Conservation (phyloP, 2,888 invertebrate genomes). For the Drosophila silvestris region DNA sequence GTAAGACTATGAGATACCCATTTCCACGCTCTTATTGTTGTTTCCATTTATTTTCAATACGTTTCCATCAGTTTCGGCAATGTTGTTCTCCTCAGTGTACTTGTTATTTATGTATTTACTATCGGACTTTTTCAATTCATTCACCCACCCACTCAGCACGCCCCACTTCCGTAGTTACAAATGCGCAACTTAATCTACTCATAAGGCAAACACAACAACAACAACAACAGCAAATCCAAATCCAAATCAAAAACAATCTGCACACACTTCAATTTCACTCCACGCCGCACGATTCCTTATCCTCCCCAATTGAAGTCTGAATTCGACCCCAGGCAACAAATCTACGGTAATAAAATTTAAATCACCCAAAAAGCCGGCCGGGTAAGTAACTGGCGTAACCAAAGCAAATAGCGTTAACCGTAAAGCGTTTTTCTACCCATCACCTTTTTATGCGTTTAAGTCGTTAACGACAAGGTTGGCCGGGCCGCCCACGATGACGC, state of each 20-base stretch:
- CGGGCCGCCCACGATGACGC: conserved; percentile 53
- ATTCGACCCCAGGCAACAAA: conserved; percentile 58
- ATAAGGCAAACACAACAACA: conserved; percentile 3
- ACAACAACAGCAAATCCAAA: background rate
- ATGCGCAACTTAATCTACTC: conserved; percentile 73
- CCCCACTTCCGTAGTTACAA: conserved; percentile 29
- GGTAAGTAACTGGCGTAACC: conserved; percentile 48
- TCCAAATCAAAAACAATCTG: conserved; percentile 65
- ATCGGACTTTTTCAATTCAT: conserved; percentile 30
- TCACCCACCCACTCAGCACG: conserved; percentile 7
- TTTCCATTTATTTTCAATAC: background rate
- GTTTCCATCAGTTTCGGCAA: background rate
- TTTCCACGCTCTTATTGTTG: background rate
- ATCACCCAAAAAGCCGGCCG: conserved; percentile 69
- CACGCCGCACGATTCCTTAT: conserved; percentile 19
- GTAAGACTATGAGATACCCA: background rate
- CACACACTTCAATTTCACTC: conserved; percentile 71
- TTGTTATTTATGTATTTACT: conserved; percentile 31
- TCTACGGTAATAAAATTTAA: conserved; percentile 82
- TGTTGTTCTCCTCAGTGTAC: background rate
- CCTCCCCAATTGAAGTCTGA: conserved; percentile 17
- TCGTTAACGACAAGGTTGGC: conserved; percentile 68
- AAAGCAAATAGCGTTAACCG: conserved; percentile 44
- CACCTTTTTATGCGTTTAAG: conserved; percentile 52
- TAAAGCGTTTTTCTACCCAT: conserved; percentile 54